Evolutionary conservation across 2,113 vertebrate species (phyloP).

Genomic region (Sebastes fasciatus): DNA sequence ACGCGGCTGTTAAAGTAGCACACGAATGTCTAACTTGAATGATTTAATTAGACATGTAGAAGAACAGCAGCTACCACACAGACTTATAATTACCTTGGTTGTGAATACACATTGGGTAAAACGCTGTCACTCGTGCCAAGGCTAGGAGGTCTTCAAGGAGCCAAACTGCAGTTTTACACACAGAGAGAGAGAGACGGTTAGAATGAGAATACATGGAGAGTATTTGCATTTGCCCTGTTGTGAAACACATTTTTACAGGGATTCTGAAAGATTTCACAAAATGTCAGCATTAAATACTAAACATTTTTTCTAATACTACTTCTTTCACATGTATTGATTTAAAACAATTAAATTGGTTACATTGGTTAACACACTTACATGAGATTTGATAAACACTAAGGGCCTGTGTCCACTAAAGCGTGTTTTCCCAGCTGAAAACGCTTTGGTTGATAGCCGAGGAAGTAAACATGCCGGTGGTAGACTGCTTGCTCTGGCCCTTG

Average conservation of each 20-base stretch:
- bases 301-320: not conserved
- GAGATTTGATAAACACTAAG: not conserved
- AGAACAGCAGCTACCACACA: constrained; percentile 25
- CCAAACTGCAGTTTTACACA: not conserved
- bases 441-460: too few species aligned
- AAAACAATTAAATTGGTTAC: not conserved
- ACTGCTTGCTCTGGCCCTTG: too few species aligned
- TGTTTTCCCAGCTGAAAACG: too few species aligned
- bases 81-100: constrained; percentile 24
- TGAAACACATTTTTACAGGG: not conserved
- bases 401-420: too few species aligned
- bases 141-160: constrained; percentile 11
- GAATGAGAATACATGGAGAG: not conserved
- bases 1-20: not conserved
- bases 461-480: too few species aligned
- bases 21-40: constrained; percentile 48
- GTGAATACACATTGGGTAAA: constrained; percentile 36
- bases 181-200: not conserved
- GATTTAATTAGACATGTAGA: constrained; percentile 43
- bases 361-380: not conserved
- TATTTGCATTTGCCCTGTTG: not conserved
- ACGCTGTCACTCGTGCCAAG: not conserved
- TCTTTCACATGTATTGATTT: not conserved
- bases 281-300: not conserved
- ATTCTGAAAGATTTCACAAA: not conserved